Evolutionary conservation across 2,797 vertebrate genomes (phyloP).

Genomic region (Pangasius mekongensis): DNA sequence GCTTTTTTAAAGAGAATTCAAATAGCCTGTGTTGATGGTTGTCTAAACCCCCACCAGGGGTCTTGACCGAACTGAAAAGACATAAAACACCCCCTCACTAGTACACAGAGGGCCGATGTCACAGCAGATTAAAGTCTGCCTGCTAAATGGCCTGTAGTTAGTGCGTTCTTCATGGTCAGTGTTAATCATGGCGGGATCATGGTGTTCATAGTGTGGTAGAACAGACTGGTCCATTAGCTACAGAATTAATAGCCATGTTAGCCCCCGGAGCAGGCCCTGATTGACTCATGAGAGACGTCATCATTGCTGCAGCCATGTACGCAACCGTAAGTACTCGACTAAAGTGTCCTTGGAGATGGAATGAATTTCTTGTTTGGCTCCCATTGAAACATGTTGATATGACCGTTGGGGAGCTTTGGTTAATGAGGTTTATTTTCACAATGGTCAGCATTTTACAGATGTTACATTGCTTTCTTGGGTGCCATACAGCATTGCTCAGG

Average conservation of each 20-base stretch:
- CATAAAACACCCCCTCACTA: slow-evolving; percentile 46
- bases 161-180: slow-evolving; percentile 67
- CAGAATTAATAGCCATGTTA: slow-evolving; percentile 65
- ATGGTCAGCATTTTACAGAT: slow-evolving; percentile 43
- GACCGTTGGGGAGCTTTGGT: slow-evolving; percentile 54
- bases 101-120: slow-evolving; percentile 60
- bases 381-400: slow-evolving; percentile 57
- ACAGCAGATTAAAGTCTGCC: slow-evolving; percentile 70
- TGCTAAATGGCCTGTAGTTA: slow-evolving; percentile 66
- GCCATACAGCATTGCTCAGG: slow-evolving; percentile 31
- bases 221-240: slow-evolving; percentile 62
- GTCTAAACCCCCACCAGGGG: slow-evolving; percentile 40
- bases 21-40: slow-evolving; percentile 28
- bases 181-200: slow-evolving; percentile 73
- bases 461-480: slow-evolving; percentile 37
- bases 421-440: slow-evolving; percentile 59
- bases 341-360: slow-evolving; percentile 42
- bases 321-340: slow-evolving; percentile 7
- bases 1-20: slow-evolving; percentile 46
- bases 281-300: slow-evolving; percentile 51
- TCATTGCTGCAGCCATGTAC: slow-evolving; percentile 42
- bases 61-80: slow-evolving; percentile 59
- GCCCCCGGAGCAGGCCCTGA: slow-evolving; percentile 42
- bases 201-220: slow-evolving; percentile 60
- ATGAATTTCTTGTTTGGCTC: slow-evolving; percentile 57